These are phyloP conservation scores for Zaprionus vittiger DNA, from an alignment of 1,140 invertebrate genomes.

Conservation along the genomic window DNA sequence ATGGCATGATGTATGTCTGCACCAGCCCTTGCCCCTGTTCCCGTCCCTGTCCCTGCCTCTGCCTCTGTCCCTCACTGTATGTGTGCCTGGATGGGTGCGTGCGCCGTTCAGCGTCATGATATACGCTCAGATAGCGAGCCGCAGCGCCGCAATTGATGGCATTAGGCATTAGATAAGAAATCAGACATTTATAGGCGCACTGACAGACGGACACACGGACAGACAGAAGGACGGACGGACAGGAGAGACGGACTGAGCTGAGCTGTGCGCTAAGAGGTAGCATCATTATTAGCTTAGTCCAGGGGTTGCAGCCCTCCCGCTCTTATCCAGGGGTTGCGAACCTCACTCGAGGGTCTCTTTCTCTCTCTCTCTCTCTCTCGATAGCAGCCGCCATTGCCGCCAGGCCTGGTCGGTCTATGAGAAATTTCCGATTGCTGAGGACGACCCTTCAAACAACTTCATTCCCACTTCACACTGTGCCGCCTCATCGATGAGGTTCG, in stretches of 20 bases:
- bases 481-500: slow-evolving; percentile 14
- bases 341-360: neutral
- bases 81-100: slow-evolving; percentile 33
- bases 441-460: neutral
- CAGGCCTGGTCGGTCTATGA: neutral
- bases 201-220: slow-evolving; percentile 11
- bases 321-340: slow-evolving; percentile 22
- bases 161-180: slow-evolving; percentile 82
- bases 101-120: slow-evolving; percentile 53
- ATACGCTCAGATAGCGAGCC: slow-evolving; percentile 62
- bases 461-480: neutral
- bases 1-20: slow-evolving; percentile 43
- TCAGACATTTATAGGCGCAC: slow-evolving; percentile 70
- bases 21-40: neutral
- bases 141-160: slow-evolving; percentile 76
- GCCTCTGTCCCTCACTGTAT: neutral
- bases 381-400: slow-evolving; percentile 19
- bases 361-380: neutral
- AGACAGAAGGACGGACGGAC: neutral
- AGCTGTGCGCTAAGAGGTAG: slow-evolving; percentile 12
- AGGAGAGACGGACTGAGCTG: slow-evolving; percentile 23
- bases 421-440: neutral
- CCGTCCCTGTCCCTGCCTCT: neutral
- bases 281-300: slow-evolving; percentile 42
- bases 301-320: slow-evolving; percentile 16